A percentile compares a stretch with the other conserved stretches of the same genome.
Evolutionary conservation across 2,797 vertebrate species (phyloP).

Genomic region (Chlorospingus flavigularis): DNA sequence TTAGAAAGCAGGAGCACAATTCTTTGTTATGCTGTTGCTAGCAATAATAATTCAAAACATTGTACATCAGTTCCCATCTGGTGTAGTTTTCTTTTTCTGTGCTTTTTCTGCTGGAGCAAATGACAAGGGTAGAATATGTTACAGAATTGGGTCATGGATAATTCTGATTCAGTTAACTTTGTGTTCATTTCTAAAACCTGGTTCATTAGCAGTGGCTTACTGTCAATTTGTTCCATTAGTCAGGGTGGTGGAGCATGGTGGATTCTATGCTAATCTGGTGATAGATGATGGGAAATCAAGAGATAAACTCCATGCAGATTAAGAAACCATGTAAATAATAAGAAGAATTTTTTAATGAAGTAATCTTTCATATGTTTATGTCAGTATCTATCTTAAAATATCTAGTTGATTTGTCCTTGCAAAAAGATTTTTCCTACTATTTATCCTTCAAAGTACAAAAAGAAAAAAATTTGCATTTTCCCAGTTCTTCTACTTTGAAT

Average conservation of each 20-base stretch:
- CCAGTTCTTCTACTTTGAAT: not conserved
- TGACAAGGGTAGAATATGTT: not conserved
- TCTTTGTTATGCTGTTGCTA: not conserved
- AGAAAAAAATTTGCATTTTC: not conserved
- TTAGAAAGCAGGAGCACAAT: not conserved
- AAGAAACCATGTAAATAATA: not conserved
- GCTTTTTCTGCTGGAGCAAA: not conserved
- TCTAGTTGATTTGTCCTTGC: not conserved
- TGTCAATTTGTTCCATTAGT: not conserved
- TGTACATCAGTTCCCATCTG: not conserved
- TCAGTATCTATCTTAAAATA: not conserved
- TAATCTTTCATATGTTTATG: not conserved
- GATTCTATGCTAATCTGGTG: not conserved
- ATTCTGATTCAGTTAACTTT: not conserved
- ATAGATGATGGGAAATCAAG: not conserved
- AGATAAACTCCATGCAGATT: not conserved
- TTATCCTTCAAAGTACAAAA: constrained; percentile 5
- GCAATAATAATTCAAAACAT: not conserved
- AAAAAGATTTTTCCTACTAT: not conserved
- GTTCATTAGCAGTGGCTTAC: not conserved
- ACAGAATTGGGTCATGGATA: not conserved
- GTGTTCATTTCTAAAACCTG: not conserved
- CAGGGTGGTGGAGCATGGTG: not conserved
- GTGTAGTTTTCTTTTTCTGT: not conserved
- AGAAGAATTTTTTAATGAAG: not conserved